Conservation (phyloP, 37 sponge, comb jelly and placozoan species). For the Agelas oroides region DNA sequence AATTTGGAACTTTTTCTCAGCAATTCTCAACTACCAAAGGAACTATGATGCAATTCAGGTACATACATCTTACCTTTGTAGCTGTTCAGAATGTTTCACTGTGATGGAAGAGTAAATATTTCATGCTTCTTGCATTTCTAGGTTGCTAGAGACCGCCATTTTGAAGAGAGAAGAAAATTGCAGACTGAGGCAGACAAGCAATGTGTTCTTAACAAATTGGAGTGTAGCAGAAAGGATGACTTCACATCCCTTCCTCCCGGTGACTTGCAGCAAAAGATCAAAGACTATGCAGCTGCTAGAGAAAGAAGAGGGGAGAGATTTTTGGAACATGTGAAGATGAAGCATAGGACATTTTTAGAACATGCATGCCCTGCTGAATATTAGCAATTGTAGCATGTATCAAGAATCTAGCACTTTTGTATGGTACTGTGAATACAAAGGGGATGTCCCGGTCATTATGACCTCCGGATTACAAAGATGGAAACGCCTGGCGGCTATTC, state of each 20-base stretch:
- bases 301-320: slow-evolving; percentile 45
- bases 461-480: neutral
- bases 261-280: slow-evolving; percentile 26
- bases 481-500: slow-evolving; percentile 29
- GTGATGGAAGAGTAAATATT: no score
- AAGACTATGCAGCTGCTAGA: slow-evolving; percentile 49
- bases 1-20: slow-evolving; percentile 82
- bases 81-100: no score
- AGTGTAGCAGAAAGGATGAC: neutral
- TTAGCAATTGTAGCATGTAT: no score
- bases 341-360: slow-evolving; percentile 43
- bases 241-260: neutral
- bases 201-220: slow-evolving; percentile 30
- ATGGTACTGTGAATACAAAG: no score
- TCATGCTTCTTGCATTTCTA: slow-evolving; percentile 5
- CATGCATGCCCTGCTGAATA: slow-evolving; percentile 33
- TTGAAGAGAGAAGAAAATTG: slow-evolving; percentile 1
- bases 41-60: slow-evolving; percentile 57
- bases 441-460: no score
- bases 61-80: no score
- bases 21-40: slow-evolving; percentile 73
- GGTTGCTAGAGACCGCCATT: slow-evolving; percentile 38
- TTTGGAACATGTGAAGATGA: slow-evolving; percentile 42
- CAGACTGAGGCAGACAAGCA: slow-evolving; percentile 39
- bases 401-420: no score